Percentiles rank a stretch among this genome's conserved stretches.
Conservation (phyloP, 64 coral and sea anemone genomes). For the Cladopsammia gracilis region DNA sequence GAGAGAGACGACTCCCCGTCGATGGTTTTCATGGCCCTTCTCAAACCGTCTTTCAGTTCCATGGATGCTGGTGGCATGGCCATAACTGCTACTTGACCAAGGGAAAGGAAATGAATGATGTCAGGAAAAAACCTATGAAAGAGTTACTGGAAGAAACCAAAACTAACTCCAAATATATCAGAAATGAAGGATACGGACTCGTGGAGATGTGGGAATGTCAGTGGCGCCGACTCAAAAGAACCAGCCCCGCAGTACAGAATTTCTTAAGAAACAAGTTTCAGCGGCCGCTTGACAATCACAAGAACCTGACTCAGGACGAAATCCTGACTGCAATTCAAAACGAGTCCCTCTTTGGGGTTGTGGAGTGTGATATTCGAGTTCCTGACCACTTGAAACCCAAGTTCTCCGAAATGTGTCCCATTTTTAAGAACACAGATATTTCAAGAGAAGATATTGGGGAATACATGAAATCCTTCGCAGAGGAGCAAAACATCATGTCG, state of each 20-base stretch:
- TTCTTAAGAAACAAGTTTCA: too few species aligned
- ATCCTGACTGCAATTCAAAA: background rate
- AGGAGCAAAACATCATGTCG: too few species aligned
- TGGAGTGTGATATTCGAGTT: too few species aligned
- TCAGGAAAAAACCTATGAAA: background rate
- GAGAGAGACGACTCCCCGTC: background rate
- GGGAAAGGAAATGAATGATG: background rate
- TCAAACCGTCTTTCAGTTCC: background rate
- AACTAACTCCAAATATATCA: background rate
- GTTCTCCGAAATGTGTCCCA: too few species aligned
- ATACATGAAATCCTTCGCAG: too few species aligned
- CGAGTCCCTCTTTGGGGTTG: too few species aligned
- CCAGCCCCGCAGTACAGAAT: too few species aligned
- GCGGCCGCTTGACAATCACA: background rate
- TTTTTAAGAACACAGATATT: too few species aligned
- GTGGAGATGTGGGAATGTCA: slow-evolving; percentile 62
- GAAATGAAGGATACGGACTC: background rate
- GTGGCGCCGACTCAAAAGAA: background rate
- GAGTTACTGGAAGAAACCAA: background rate
- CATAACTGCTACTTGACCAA: background rate
- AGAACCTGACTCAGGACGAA: background rate
- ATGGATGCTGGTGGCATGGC: slow-evolving; percentile 26
- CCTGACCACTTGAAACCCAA: too few species aligned
- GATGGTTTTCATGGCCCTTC: background rate
- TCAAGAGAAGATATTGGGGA: too few species aligned